A percentile compares a stretch with the other conserved stretches of the same genome.
Evolutionary conservation across 2,797 vertebrate species (phyloP).

Genomic region (Gallinago solitaria): DNA sequence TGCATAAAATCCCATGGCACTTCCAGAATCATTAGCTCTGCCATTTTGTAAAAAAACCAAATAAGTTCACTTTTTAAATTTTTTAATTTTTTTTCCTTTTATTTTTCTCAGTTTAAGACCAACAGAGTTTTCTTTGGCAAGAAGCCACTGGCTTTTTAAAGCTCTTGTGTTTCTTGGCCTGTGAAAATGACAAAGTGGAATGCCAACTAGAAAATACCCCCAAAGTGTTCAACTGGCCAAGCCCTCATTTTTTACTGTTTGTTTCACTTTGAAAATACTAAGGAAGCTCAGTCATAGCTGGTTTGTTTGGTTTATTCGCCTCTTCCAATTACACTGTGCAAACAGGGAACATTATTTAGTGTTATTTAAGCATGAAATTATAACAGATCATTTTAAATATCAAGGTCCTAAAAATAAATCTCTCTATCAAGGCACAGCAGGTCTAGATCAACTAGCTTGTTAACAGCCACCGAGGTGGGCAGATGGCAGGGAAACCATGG

Average conservation of each 20-base stretch:
- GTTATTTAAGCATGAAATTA: conserved; percentile 84
- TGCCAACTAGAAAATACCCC: conserved; percentile 25
- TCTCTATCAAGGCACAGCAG: conserved; percentile 73
- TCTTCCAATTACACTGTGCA: conserved; percentile 78
- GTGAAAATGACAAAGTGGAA: conserved; percentile 21
- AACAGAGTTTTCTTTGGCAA: conserved; percentile 49
- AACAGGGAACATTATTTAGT: conserved; percentile 77
- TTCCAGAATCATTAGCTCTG: conserved; percentile 43
- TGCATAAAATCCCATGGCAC: conserved; percentile 22
- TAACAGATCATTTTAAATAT: conserved; percentile 81
- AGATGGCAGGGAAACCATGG: conserved; percentile 51
- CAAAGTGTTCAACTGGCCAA: conserved; percentile 41
- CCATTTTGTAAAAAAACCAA: conserved; percentile 37
- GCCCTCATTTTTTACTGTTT: conserved; percentile 21
- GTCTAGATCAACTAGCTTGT: conserved; percentile 71
- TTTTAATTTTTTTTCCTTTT: background rate
- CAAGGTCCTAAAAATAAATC: conserved; percentile 79
- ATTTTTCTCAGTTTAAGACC: background rate
- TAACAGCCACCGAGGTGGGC: conserved; percentile 63
- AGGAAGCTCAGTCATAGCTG: conserved; percentile 51
- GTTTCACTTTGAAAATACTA: conserved; percentile 29
- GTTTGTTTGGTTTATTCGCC: conserved; percentile 71
- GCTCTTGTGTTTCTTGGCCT: conserved; percentile 17
- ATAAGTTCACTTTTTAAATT: background rate
- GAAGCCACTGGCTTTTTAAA: conserved; percentile 37